Percentiles rank a stretch among this genome's conserved stretches.
Evolutionary conservation across 2,888 invertebrate species (phyloP).

Genomic region (Lapara coniferarum): DNA sequence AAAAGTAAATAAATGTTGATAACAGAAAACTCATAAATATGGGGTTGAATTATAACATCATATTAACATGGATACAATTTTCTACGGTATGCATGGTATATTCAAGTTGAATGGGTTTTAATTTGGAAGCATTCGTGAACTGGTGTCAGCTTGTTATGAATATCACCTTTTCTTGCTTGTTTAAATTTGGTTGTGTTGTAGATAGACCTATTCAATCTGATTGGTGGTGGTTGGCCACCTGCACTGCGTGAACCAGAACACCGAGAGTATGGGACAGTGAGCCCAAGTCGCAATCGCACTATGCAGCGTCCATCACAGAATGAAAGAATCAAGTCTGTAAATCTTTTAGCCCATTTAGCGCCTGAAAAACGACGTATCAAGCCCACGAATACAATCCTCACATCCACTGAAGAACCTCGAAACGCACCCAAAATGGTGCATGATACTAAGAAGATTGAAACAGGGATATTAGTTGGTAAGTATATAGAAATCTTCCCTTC

Average conservation of each 20-base stretch:
- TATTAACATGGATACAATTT: background rate
- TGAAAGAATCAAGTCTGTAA: constrained; percentile 84
- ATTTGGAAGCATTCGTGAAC: background rate
- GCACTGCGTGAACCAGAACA: constrained; percentile 65
- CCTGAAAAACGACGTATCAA: constrained; percentile 67
- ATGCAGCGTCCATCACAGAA: constrained; percentile 68
- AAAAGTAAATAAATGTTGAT: too few relatives aligned
- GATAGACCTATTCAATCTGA: constrained; percentile 74
- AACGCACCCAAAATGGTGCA: constrained; percentile 68
- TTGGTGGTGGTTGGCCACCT: constrained; percentile 80
- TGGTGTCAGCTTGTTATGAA: constrained; percentile 11
- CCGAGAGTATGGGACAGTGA: constrained; percentile 67
- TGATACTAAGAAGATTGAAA: constrained; percentile 77
- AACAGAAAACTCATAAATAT: too few relatives aligned
- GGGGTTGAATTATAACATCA: background rate
- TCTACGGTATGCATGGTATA: background rate
- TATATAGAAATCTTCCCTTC: constrained; percentile 23
- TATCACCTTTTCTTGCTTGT: constrained; percentile 13
- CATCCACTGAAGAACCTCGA: constrained; percentile 45
- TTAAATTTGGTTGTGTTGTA: constrained; percentile 43
- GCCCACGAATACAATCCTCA: constrained; percentile 46
- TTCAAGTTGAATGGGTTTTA: background rate
- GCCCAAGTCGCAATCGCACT: constrained; percentile 56
- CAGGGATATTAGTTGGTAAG: constrained; percentile 75
- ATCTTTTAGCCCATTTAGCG: constrained; percentile 83